Conservation (phyloP, 1,140 invertebrate genomes). For the Drosophila micromelanica region DNA sequence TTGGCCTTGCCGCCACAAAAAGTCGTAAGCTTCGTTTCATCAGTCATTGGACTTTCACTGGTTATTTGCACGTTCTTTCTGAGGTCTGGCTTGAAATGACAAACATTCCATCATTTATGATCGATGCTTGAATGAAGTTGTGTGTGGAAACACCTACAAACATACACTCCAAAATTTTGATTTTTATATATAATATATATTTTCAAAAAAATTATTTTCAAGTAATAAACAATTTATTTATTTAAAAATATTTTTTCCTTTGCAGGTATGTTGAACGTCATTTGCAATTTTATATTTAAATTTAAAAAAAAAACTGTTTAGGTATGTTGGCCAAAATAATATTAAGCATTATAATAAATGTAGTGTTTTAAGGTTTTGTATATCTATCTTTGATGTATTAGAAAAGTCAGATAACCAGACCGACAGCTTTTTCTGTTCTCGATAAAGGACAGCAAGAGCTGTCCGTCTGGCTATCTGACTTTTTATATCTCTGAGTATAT, state of each 20-base stretch:
- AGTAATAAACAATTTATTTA: too few species aligned
- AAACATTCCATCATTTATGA: conserved; percentile 73
- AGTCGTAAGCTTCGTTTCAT: conserved; percentile 54
- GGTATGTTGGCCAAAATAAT: background rate
- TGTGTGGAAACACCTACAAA: background rate
- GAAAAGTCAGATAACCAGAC: too few species aligned
- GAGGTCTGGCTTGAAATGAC: conserved; percentile 49
- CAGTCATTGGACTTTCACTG: conserved; percentile 31
- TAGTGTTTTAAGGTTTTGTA: too few species aligned
- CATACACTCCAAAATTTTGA: too few species aligned
- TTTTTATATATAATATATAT: too few species aligned
- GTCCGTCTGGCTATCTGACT: too few species aligned
- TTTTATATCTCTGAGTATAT: too few species aligned
- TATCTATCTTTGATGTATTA: too few species aligned
- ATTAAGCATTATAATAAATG: too few species aligned
- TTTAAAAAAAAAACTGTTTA: background rate
- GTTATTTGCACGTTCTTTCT: conserved; percentile 43
- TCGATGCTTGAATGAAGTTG: conserved; percentile 52
- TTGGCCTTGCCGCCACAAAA: conserved; percentile 13
- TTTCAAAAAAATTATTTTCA: too few species aligned
- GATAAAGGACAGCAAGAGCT: too few species aligned
- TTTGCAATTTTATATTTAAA: background rate
- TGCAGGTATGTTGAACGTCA: conserved; percentile 53
- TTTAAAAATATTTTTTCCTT: conserved; percentile 21
- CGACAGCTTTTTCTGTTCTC: too few species aligned